Base-by-base conservation (phyloP, 2,113 vertebrate genomes). In the Calyptomena viridis region DNA sequence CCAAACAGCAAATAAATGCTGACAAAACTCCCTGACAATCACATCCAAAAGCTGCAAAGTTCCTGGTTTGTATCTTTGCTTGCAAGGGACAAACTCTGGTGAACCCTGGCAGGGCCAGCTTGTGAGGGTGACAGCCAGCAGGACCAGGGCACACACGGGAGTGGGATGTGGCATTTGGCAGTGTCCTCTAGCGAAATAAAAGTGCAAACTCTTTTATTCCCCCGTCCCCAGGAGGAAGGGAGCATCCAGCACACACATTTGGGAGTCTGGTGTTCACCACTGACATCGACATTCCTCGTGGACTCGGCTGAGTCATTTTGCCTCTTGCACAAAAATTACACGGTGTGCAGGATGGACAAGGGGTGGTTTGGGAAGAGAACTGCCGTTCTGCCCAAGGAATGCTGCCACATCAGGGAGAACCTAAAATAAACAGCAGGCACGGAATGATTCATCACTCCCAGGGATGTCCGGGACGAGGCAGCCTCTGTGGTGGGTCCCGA, bases 1-100 rank as follows among this genome's bases (percentile, higher is more conserved):
- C 49, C 81, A 94, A 95, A 91, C 88, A 92, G 85, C 13, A 16
- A 97, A 87, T 62, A 80, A 80, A 94, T 66, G 84, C 93, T 97
- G 96, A 96, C 95, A 97, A 97, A 97, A 97, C 73, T 95, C 96
- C 80, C 87, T 81, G 75, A 46, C 47, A 58, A 27, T 83, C 3
- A 0, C 58, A 40, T 40, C 39, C 39, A 20, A 59, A 84, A 93
- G 30, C 37, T 56, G 56, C 19, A 39, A 44, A 77, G 73, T 37
- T 68, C 20, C 63, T 64, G 37, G 6, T 30, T 50, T 56, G 24
- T 18, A 6, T 31, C 47, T 66, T 47, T 19, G 30, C n/a, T 42
- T 19, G 49, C 50, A 42, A 77, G 53, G 35, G 72, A 53, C 37
- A 66, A 47, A 24, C 7, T 31, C 23, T 1, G 2, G 50, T 40